phyloP scores from a whole-genome alignment of 2,113 vertebrate species.

The Rhodinocichla rosea region DNA sequence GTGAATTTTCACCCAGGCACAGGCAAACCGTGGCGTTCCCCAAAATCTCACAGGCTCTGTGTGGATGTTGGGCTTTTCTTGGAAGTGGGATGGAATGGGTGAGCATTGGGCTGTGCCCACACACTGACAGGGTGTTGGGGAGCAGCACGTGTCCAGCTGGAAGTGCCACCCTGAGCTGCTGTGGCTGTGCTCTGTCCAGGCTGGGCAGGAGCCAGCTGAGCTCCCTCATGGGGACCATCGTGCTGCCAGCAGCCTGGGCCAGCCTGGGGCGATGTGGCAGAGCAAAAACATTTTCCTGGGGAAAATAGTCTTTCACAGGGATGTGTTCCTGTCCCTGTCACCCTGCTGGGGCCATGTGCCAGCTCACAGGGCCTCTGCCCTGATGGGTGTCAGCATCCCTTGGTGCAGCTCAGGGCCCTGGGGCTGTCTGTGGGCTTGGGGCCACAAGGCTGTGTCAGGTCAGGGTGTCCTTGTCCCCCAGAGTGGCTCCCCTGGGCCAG shows the following conservation, averaged over 20 bases:
- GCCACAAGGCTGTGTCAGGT: not conserved
- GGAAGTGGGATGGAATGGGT: not conserved
- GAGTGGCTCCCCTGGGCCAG: not conserved
- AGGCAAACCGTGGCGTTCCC: not conserved
- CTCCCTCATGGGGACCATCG: not conserved
- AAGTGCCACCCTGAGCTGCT: not conserved
- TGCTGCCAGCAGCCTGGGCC: not conserved
- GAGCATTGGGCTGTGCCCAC: not conserved
- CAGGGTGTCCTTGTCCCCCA: not conserved
- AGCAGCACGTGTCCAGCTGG: not conserved
- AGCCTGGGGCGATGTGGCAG: not conserved
- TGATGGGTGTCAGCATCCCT: not conserved
- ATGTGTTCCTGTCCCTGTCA: not conserved
- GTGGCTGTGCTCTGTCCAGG: not conserved
- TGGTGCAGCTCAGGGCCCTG: not conserved
- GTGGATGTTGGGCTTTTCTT: not conserved
- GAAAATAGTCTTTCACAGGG: not conserved
- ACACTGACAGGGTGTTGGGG: accelerated
- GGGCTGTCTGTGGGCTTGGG: not conserved
- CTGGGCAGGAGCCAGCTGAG: not conserved
- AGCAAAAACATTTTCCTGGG: not conserved
- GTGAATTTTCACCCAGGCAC: slow-evolving; percentile 54
- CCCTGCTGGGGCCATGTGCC: not conserved
- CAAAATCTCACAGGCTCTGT: not conserved
- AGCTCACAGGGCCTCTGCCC: not conserved